A percentile compares a stretch with the other conserved stretches of the same genome.
These are phyloP conservation scores for Ceratina calcarata DNA, from an alignment of 1,140 invertebrate genomes.

Conservation along the genomic window DNA sequence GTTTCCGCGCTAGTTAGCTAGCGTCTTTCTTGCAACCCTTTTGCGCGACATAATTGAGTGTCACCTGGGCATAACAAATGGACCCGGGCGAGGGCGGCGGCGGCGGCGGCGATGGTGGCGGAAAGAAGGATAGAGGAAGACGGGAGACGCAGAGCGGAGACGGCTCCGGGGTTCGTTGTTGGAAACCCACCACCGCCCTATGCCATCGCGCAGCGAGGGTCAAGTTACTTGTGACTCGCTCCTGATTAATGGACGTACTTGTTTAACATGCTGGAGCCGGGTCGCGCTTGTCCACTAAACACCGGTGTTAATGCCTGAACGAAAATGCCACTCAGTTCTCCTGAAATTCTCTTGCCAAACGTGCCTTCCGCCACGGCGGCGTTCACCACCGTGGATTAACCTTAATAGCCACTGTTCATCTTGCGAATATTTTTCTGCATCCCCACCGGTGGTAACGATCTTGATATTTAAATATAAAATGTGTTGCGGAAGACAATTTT, in stretches of 20 bases:
- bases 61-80: slow-evolving; percentile 75
- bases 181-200: slow-evolving; percentile 62
- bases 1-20: slow-evolving; percentile 67
- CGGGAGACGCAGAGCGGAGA: slow-evolving; percentile 42
- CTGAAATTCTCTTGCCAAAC: slow-evolving; percentile 27
- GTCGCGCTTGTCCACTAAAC: slow-evolving; percentile 70
- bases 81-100: slow-evolving; percentile 55
- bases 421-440: not conserved
- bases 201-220: slow-evolving; percentile 60
- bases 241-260: slow-evolving; percentile 74
- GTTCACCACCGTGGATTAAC: too few species aligned
- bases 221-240: slow-evolving; percentile 71
- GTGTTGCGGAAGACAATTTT: too few species aligned
- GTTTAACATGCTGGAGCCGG: slow-evolving; percentile 69
- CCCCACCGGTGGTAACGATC: too few species aligned
- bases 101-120: slow-evolving; percentile 46
- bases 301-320: slow-evolving; percentile 68
- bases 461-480: too few species aligned
- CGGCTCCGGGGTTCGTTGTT: slow-evolving; percentile 60
- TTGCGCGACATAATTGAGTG: slow-evolving; percentile 73
- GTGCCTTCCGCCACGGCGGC: slow-evolving; percentile 11
- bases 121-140: slow-evolving; percentile 59
- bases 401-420: not conserved
- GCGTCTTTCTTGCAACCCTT: slow-evolving; percentile 68
- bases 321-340: slow-evolving; percentile 49